A percentile compares a stretch with the other conserved stretches of the same genome.
Conservation (phyloP, 2,888 invertebrate species). For the Mythimna albipuncta region DNA sequence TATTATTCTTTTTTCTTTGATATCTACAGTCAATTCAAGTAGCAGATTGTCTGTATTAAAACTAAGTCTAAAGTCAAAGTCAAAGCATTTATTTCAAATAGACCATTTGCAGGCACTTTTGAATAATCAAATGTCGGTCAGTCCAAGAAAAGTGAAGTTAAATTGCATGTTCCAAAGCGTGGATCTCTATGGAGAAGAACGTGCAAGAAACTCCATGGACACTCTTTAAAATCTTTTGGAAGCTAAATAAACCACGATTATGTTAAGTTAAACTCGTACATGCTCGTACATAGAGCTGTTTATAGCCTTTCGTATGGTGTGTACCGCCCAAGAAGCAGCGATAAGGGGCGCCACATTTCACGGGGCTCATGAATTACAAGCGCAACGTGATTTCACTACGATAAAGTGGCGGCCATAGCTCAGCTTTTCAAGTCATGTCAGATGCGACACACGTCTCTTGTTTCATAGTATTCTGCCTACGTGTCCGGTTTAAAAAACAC, state of each 20-base stretch:
- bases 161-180: too few species aligned
- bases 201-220: too few species aligned
- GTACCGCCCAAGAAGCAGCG: conserved; percentile 44
- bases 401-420: conserved; percentile 31
- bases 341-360: conserved; percentile 53
- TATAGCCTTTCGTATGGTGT: conserved; percentile 32
- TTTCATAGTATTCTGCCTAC: conserved; percentile 13
- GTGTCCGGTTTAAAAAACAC: background rate
- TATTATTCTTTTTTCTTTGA: too few species aligned
- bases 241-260: background rate
- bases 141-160: too few species aligned
- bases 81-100: too few species aligned
- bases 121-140: too few species aligned
- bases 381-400: conserved; percentile 53
- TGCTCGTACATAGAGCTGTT: conserved; percentile 3
- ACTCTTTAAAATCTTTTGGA: too few species aligned
- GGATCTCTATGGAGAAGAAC: too few species aligned
- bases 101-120: too few species aligned
- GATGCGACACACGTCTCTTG: conserved; percentile 8
- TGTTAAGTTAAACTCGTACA: too few species aligned
- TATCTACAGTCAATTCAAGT: background rate
- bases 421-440: conserved; percentile 18
- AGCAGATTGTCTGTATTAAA: background rate
- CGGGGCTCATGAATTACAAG: conserved; percentile 48
- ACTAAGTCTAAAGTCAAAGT: too few species aligned